Evolutionary conservation across 2,113 vertebrate species (phyloP).

Genomic region (Sceloporus tristichus): DNA sequence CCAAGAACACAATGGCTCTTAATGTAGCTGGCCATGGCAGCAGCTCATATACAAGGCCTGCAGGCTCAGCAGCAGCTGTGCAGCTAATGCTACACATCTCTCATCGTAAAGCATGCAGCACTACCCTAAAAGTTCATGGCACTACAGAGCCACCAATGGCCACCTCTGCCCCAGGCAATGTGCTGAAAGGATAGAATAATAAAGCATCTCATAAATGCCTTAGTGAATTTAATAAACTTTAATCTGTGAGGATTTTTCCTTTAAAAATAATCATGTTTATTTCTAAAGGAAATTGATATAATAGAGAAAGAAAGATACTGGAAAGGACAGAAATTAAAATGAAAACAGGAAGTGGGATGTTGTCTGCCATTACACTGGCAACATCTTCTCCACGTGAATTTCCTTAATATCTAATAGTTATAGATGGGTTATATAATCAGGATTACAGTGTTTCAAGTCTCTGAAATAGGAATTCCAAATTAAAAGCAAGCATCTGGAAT

Average conservation of each 20-base stretch:
- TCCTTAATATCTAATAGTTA: not conserved
- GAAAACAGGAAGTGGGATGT: slow-evolving; percentile 46
- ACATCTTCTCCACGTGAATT: not conserved
- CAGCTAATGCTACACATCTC: slow-evolving; percentile 46
- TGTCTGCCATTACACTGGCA: not conserved
- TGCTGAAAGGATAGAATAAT: slow-evolving; percentile 8
- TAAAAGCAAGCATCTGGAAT: not conserved
- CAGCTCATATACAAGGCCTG: slow-evolving; percentile 67
- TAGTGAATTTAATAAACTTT: not conserved
- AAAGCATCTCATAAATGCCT: not conserved
- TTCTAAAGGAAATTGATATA: slow-evolving; percentile 15
- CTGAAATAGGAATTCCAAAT: not conserved
- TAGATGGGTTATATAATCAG: not conserved
- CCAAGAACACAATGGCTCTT: slow-evolving; percentile 68
- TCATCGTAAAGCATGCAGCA: slow-evolving; percentile 33
- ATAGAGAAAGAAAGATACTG: not conserved
- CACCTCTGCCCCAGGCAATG: slow-evolving; percentile 24
- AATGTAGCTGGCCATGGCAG: slow-evolving; percentile 70
- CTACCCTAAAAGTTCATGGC: slow-evolving; percentile 23
- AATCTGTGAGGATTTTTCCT: not conserved
- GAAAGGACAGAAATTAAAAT: slow-evolving; percentile 50
- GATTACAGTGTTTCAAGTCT: not conserved
- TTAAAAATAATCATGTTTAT: slow-evolving; percentile 4
- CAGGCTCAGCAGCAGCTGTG: slow-evolving; percentile 70
- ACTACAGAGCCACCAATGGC: not conserved